These are phyloP conservation scores for Neosilurus mollespiculum DNA, from an alignment of 2,797 vertebrate genomes.

Conservation along the genomic window DNA sequence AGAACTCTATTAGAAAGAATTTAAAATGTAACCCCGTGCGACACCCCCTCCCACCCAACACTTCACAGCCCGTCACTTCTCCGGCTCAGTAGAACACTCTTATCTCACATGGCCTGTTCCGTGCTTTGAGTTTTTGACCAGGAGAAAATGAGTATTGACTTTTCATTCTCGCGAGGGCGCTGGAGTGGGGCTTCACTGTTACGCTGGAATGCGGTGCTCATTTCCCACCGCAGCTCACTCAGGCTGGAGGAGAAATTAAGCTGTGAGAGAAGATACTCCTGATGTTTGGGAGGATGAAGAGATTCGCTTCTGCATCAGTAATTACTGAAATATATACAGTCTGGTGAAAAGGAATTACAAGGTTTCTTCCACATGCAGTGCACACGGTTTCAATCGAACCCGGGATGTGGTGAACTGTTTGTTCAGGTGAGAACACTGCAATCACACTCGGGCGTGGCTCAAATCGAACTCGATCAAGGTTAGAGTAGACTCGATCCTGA, in stretches of 20 bases:
- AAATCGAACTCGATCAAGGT: not conserved
- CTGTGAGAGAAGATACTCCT: not conserved
- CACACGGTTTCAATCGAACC: not conserved
- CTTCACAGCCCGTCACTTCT: not conserved
- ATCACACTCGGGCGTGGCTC: not conserved
- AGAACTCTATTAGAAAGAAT: not conserved
- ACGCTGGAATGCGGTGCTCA: not conserved
- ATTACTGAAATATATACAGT: not conserved
- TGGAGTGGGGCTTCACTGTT: not conserved
- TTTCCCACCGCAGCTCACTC: not conserved
- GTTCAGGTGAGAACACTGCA: not conserved
- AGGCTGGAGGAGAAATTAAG: not conserved
- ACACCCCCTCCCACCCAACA: not conserved
- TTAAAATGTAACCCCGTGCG: no score
- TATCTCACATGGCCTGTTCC: not conserved
- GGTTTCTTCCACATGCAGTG: not conserved
- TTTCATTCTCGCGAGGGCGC: not conserved
- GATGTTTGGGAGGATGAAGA: not conserved
- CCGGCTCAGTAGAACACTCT: not conserved
- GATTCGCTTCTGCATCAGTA: not conserved
- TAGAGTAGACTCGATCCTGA: not conserved
- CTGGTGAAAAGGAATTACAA: not conserved
- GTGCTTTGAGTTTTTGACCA: not conserved
- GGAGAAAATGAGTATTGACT: conserved; percentile 30
- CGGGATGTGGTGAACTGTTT: not conserved